phyloP scores from a whole-genome alignment of 2,113 vertebrate species.

The Nematolebias whitei region DNA sequence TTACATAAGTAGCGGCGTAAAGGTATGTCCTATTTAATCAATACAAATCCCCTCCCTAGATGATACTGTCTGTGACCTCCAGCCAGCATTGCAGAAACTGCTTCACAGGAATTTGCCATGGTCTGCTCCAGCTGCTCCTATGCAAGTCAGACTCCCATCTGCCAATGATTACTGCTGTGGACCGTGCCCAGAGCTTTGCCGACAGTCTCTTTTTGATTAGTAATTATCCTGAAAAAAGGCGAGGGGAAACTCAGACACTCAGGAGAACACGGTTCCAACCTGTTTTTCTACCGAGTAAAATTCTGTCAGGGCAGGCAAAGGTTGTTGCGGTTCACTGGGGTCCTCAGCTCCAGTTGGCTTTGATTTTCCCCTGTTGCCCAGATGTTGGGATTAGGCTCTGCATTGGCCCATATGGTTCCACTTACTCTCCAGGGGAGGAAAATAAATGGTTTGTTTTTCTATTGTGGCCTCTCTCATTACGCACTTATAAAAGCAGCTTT shows the following conservation, averaged over 20 bases:
- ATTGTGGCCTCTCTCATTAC: constrained; percentile 78
- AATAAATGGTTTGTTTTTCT: constrained; percentile 82
- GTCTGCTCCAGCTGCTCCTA: constrained; percentile 62
- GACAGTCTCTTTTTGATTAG: constrained; percentile 76
- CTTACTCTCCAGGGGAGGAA: constrained; percentile 73
- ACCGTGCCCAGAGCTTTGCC: constrained; percentile 55
- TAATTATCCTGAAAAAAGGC: constrained; percentile 68
- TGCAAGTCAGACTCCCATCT: constrained; percentile 66
- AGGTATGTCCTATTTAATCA: constrained; percentile 13
- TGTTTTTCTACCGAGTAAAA: constrained; percentile 64
- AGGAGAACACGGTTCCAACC: constrained; percentile 56
- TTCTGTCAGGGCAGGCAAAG: constrained; percentile 62
- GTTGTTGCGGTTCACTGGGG: constrained; percentile 65
- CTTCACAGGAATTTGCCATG: constrained; percentile 55
- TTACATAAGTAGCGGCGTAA: constrained; percentile 11
- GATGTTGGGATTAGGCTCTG: constrained; percentile 73
- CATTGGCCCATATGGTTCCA: constrained; percentile 71
- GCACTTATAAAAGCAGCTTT: constrained; percentile 78
- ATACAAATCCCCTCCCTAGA: constrained; percentile 47
- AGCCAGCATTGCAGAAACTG: constrained; percentile 48
- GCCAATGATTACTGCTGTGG: constrained; percentile 68
- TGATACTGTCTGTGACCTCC: constrained; percentile 64
- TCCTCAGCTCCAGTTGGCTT: constrained; percentile 68
- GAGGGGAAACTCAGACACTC: constrained; percentile 51
- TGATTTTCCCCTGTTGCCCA: constrained; percentile 71